Percentiles rank a stretch among this genome's conserved stretches.
Evolutionary conservation across 2,797 vertebrate species (phyloP).

Genomic region (Lagorchestes hirsutus): DNA sequence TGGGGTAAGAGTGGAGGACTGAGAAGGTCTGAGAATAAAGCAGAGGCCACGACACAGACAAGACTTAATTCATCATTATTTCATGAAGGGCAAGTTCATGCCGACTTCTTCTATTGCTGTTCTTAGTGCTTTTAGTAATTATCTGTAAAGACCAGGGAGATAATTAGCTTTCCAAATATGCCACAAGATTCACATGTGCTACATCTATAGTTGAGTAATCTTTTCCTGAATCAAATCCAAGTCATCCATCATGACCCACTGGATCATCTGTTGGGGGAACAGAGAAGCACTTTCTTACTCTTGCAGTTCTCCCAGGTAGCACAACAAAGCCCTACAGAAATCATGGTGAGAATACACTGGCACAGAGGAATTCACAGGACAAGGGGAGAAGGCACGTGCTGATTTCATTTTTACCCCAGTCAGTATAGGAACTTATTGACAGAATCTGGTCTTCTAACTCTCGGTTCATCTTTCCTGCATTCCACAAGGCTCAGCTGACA

Average conservation of each 20-base stretch:
- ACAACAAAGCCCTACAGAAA: neutral
- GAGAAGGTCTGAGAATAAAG: neutral
- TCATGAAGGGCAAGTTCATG: neutral
- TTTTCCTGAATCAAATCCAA: too few relatives aligned
- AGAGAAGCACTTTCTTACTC: neutral
- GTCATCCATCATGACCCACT: neutral
- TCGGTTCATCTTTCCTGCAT: neutral
- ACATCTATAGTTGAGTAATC: neutral
- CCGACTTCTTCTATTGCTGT: neutral
- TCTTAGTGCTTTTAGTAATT: neutral
- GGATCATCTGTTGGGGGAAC: neutral
- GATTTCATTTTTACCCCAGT: too few relatives aligned
- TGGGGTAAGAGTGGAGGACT: neutral
- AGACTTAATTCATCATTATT: neutral
- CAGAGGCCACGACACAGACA: neutral
- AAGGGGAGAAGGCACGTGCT: neutral
- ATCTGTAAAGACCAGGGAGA: neutral
- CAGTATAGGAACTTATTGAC: neutral
- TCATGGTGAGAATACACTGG: neutral
- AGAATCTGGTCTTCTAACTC: neutral
- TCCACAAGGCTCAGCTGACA: neutral
- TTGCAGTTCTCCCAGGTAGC: neutral
- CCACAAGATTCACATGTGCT: too few relatives aligned
- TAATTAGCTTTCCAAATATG: neutral
- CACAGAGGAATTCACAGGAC: neutral